Conservation (phyloP, 2,113 vertebrate genomes). For the Nesogale talazaci region DNA sequence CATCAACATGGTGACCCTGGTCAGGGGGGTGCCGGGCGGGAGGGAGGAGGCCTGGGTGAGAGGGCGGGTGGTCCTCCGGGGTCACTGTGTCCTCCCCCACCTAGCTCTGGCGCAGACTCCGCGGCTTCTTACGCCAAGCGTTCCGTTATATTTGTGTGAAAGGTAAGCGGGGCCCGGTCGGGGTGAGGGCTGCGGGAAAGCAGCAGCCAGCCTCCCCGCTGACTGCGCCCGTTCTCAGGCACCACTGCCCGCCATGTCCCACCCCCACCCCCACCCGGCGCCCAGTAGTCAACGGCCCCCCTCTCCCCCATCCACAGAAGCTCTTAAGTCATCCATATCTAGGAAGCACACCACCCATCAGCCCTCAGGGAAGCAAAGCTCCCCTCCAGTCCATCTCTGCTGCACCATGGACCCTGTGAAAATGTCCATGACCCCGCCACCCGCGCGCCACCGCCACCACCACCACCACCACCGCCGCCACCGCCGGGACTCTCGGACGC, state of each 20-base stretch:
- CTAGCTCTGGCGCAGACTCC: slow-evolving; percentile 75
- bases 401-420: slow-evolving; percentile 76
- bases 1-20: slow-evolving; percentile 79
- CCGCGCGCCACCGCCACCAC: background rate
- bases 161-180: slow-evolving; percentile 73
- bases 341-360: background rate
- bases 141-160: slow-evolving; percentile 71
- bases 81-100: slow-evolving; percentile 60
- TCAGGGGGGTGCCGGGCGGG: slow-evolving; percentile 50
- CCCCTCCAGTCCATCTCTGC: slow-evolving; percentile 51
- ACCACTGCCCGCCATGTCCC: background rate
- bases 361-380: background rate
- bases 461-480: too few relatives aligned
- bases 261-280: background rate
- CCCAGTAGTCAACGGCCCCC: background rate
- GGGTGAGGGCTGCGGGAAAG: background rate
- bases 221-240: background rate
- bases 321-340: background rate
- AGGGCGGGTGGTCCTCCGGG: background rate
- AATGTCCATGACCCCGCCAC: slow-evolving; percentile 62
- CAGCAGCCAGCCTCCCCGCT: background rate
- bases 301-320: slow-evolving; percentile 46
- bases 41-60: background rate
- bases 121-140: slow-evolving; percentile 48
- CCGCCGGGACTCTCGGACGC: background rate